phyloP scores from a whole-genome alignment of 2,888 invertebrate genomes.

The Oscheius sp. region DNA sequence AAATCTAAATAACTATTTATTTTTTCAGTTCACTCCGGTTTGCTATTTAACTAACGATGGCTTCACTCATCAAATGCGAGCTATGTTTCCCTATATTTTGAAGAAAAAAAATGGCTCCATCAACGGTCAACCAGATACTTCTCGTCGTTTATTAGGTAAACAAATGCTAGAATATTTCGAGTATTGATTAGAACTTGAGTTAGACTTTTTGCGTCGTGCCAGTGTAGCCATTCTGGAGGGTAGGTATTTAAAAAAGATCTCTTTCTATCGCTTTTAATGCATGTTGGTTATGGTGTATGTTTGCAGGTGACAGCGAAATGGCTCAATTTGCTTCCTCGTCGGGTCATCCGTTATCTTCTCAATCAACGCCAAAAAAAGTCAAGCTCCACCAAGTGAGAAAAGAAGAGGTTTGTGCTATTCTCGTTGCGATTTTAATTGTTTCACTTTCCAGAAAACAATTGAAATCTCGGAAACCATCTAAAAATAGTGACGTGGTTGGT shows the following conservation, averaged over 20 bases:
- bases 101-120: constrained; percentile 10
- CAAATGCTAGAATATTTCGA: neutral
- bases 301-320: neutral
- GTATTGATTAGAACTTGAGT: neutral
- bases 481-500: too few species aligned
- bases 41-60: constrained; percentile 32
- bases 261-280: neutral
- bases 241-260: neutral
- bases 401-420: too few species aligned
- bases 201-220: neutral
- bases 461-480: constrained; percentile 1
- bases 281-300: neutral
- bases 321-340: neutral
- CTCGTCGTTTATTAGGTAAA: constrained; percentile 15
- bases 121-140: neutral
- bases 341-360: neutral
- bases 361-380: neutral
- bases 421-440: too few species aligned
- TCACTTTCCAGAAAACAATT: neutral
- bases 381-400: neutral
- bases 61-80: constrained; percentile 20
- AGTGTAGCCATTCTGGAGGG: too few species aligned
- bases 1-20: neutral
- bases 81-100: constrained; percentile 11
- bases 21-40: constrained; percentile 26